Evolutionary conservation across 2,113 vertebrate genomes (phyloP).

Genomic region (Nerophis lumbriciformis): DNA sequence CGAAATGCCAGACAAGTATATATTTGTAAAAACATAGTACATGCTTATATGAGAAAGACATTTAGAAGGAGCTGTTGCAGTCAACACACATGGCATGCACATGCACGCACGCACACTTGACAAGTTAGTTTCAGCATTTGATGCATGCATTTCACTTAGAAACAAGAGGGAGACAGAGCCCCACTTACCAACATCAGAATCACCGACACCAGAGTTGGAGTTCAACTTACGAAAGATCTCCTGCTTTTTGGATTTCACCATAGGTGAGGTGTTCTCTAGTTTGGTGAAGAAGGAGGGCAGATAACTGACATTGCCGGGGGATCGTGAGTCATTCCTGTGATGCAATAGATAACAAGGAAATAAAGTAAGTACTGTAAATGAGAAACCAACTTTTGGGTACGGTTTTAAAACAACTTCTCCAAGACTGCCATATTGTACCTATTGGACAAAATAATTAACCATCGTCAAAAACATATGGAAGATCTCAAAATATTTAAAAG

Average conservation of each 20-base stretch:
- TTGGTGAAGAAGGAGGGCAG: conserved; percentile 97
- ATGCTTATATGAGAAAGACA: conserved; percentile 9
- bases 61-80: not conserved
- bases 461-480: too few species aligned
- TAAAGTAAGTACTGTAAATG: not conserved
- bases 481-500: too few species aligned
- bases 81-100: not conserved
- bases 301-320: conserved; percentile 88
- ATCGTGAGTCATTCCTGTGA: conserved; percentile 88
- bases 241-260: conserved; percentile 98
- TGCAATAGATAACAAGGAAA: conserved; percentile 24
- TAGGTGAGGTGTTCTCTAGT: conserved; percentile 93
- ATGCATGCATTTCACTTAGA: conserved; percentile 14
- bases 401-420: too few species aligned
- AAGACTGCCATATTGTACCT: too few species aligned
- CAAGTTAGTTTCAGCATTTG: not conserved
- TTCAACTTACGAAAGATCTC: conserved; percentile 99
- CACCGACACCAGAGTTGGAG: conserved; percentile 90
- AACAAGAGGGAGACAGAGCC: conserved; percentile 12
- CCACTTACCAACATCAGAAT: conserved; percentile 97
- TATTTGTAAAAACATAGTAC: too few species aligned
- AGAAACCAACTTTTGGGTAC: not conserved
- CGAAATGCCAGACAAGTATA: not conserved
- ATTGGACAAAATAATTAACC: too few species aligned
- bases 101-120: conserved; percentile 2